phyloP scores from a whole-genome alignment of 2,888 invertebrate genomes.

The Hyposoter didymator region DNA sequence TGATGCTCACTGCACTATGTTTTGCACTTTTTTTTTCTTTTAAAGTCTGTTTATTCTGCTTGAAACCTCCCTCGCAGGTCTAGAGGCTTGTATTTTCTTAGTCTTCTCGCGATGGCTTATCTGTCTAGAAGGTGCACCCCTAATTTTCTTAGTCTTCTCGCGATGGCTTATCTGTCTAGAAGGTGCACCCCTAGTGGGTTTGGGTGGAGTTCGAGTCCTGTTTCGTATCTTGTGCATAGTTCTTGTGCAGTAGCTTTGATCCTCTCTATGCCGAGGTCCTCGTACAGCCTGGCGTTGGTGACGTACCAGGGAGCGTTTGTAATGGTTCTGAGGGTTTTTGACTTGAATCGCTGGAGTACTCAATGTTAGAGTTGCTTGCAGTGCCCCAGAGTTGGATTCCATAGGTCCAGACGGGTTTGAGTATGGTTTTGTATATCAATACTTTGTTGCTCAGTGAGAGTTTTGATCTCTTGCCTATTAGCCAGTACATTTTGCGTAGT shows the following conservation, averaged over 20 bases:
- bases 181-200: background rate
- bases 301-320: constrained; percentile 14
- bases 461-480: constrained; percentile 56
- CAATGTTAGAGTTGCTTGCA: constrained; percentile 21
- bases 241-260: background rate
- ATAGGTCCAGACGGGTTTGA: constrained; percentile 65
- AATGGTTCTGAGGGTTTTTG: background rate
- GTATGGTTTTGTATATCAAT: constrained; percentile 55
- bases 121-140: too few relatives aligned
- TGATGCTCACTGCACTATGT: too few relatives aligned
- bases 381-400: constrained; percentile 60
- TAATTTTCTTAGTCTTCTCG: background rate
- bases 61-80: constrained; percentile 5
- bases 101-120: too few relatives aligned
- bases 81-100: background rate
- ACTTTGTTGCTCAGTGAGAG: constrained; percentile 57
- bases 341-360: background rate
- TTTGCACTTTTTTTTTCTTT: too few relatives aligned
- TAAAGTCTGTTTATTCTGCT: background rate
- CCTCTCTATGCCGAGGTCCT: too few relatives aligned
- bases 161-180: background rate
- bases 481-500: constrained; percentile 53
- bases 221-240: background rate
- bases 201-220: background rate
- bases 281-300: background rate